phyloP scores from a whole-genome alignment of 2,888 invertebrate species.

The Trimorus sp. region DNA sequence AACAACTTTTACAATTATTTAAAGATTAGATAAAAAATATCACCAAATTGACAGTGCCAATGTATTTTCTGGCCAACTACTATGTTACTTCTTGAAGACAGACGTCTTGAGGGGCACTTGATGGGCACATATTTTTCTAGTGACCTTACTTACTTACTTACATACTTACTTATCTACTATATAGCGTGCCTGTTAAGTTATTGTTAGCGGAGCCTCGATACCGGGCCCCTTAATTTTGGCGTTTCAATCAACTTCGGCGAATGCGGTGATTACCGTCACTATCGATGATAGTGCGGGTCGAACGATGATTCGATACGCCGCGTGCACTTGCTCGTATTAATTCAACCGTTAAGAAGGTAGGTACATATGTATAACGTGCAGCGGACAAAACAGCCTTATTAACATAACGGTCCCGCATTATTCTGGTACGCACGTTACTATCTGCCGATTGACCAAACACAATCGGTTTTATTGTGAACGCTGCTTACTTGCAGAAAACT shows the following conservation, averaged over 20 bases:
- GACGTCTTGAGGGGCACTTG: too few relatives aligned
- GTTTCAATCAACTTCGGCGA: conserved; percentile 29
- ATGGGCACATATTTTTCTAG: too few relatives aligned
- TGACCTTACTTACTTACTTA: too few relatives aligned
- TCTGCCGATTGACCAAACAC: conserved; percentile 67
- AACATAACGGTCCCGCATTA: conserved; percentile 78
- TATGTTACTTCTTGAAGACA: too few relatives aligned
- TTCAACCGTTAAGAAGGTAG: conserved; percentile 79
- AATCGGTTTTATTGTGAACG: conserved; percentile 63
- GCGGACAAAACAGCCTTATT: conserved; percentile 77
- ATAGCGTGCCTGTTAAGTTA: too few relatives aligned
- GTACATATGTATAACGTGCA: conserved; percentile 67
- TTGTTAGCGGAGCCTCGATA: too few relatives aligned
- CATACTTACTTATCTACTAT: background rate
- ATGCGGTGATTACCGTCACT: conserved; percentile 38
- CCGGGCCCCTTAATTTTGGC: conserved; percentile 23
- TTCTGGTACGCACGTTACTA: conserved; percentile 62
- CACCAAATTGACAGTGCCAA: too few relatives aligned
- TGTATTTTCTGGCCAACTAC: too few relatives aligned
- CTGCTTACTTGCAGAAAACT: conserved; percentile 16
- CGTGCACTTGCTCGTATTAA: conserved; percentile 73
- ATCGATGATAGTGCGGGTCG: conserved; percentile 31
- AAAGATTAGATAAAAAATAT: too few relatives aligned
- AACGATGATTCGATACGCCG: conserved; percentile 70
- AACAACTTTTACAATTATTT: too few relatives aligned